phyloP scores from a whole-genome alignment of 2,888 invertebrate genomes.

The Drosophila barbarae region DNA sequence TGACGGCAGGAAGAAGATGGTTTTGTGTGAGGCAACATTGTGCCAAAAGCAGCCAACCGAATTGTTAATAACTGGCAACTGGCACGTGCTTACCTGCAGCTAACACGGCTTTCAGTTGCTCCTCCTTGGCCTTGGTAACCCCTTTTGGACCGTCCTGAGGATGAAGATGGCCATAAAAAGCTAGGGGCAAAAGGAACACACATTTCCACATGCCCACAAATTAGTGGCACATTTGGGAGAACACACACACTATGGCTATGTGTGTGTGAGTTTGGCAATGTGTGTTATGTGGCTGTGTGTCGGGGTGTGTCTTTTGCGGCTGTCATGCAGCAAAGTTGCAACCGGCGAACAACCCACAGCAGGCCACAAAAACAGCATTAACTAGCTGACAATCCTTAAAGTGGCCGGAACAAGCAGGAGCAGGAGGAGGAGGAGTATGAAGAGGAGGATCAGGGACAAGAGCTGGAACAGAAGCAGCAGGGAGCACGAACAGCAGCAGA shows the following conservation, averaged over 20 bases:
- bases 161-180: slow-evolving; percentile 55
- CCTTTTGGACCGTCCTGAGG: slow-evolving; percentile 13
- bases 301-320: slow-evolving; percentile 33
- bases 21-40: slow-evolving; percentile 13
- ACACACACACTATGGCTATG: background rate
- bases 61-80: slow-evolving; percentile 49
- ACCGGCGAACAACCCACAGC: slow-evolving; percentile 38
- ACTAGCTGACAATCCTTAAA: slow-evolving; percentile 39
- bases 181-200: slow-evolving; percentile 22
- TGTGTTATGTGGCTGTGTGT: slow-evolving; percentile 17
- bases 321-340: slow-evolving; percentile 58
- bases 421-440: background rate
- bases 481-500: background rate
- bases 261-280: slow-evolving; percentile 9
- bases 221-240: slow-evolving; percentile 63
- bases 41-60: slow-evolving; percentile 20
- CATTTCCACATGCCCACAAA: slow-evolving; percentile 62
- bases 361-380: slow-evolving; percentile 40
- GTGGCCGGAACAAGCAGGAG: slow-evolving; percentile 13
- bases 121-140: slow-evolving; percentile 8
- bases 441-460: background rate
- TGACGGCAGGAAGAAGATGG: slow-evolving; percentile 13
- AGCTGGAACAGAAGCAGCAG: background rate
- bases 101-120: slow-evolving; percentile 25
- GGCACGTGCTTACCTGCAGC: slow-evolving; percentile 53